phyloP scores from a whole-genome alignment of 2,888 invertebrate species.

The Oxyteleia sp. region DNA sequence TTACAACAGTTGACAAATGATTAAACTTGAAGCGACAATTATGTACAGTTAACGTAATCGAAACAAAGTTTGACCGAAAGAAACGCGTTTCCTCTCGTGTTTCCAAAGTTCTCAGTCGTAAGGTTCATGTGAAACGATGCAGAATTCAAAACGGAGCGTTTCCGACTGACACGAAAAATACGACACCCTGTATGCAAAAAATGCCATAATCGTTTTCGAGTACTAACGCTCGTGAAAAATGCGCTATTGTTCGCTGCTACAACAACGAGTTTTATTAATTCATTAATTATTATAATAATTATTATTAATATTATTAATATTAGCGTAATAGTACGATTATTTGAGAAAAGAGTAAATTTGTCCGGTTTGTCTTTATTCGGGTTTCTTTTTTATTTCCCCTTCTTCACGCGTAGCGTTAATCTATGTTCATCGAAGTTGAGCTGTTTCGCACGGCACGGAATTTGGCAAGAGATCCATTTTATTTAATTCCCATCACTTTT shows the following conservation, averaged over 20 bases:
- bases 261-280: constrained; percentile 70
- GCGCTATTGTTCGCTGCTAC: constrained; percentile 71
- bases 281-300: constrained; percentile 67
- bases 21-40: no score
- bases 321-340: constrained; percentile 81
- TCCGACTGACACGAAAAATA: constrained; percentile 12
- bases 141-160: constrained; percentile 10
- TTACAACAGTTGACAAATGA: no score
- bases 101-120: no score
- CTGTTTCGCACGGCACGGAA: constrained; percentile 78
- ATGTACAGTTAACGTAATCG: no score
- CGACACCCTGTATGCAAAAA: constrained; percentile 35
- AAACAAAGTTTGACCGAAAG: no score
- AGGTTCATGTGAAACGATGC: background rate
- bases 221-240: constrained; percentile 63
- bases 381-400: constrained; percentile 35
- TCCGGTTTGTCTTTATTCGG: constrained; percentile 26
- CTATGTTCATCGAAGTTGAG: constrained; percentile 78
- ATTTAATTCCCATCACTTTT: constrained; percentile 13
- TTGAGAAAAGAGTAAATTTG: constrained; percentile 80
- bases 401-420: constrained; percentile 44
- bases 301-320: constrained; percentile 75
- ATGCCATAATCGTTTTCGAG: constrained; percentile 17
- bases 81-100: no score
- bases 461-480: constrained; percentile 84